Conservation (phyloP, 2,797 vertebrate species). For the Vespertilio murinus region DNA sequence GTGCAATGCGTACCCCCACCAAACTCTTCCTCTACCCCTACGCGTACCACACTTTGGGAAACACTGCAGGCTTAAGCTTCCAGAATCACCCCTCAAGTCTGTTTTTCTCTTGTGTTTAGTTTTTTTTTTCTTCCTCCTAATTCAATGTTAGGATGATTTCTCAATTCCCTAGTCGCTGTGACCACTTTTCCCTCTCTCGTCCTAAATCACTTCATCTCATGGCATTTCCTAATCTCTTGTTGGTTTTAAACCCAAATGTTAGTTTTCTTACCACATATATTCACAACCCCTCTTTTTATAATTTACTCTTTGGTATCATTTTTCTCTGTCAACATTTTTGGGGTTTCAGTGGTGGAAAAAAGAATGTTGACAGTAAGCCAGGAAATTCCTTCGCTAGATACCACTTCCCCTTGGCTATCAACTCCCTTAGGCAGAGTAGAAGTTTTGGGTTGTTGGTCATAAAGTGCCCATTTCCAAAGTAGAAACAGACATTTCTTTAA, state of each 20-base stretch:
- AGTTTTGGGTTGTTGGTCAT: conserved; percentile 43
- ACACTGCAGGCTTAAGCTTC: too few relatives aligned
- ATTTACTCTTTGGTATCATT: conserved; percentile 67
- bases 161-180: conserved; percentile 1
- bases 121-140: background rate
- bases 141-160: conserved; percentile 53
- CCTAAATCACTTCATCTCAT: conserved; percentile 57
- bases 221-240: conserved; percentile 62
- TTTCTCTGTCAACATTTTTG: conserved; percentile 76
- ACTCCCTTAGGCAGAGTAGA: conserved; percentile 6
- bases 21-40: too few relatives aligned
- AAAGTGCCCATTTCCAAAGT: conserved; percentile 62
- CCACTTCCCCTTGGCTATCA: conserved; percentile 67
- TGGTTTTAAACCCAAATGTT: conserved; percentile 71
- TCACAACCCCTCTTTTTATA: conserved; percentile 63
- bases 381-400: conserved; percentile 58
- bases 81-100: background rate
- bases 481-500: conserved; percentile 64
- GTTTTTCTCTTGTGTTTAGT: conserved; percentile 1
- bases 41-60: too few relatives aligned
- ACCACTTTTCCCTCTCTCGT: background rate
- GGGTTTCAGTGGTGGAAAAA: conserved; percentile 59
- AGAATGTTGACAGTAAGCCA: conserved; percentile 71
- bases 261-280: conserved; percentile 65
- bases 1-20: too few relatives aligned